Evolutionary conservation across 2,797 vertebrate species (phyloP), one percentile per base, ranked within the genome.

Genomic region (Chaetophractus vellerosus): DNA sequence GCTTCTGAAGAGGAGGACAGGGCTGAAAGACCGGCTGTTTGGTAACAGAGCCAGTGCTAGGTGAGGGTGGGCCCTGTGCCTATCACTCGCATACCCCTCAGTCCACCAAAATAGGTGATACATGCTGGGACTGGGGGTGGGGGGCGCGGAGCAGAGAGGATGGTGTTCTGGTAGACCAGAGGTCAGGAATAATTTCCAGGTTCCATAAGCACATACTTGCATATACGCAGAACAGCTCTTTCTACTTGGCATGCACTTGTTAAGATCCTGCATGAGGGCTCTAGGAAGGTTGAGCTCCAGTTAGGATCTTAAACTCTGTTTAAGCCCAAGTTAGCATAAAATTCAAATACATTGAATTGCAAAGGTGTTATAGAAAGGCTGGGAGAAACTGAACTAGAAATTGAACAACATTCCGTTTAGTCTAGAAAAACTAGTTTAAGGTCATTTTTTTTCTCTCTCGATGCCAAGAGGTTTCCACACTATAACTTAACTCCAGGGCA

Each of bases 401-500:
- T 50, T 75, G 28, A 75, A 50, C 45, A 75, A 45, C 41, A 50
- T 45, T 31, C 72, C 48, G 23, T 50, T 31, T 50, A 50, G 31
- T 75, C 72, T 31, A 75, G 26, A 26, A 75, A 75, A 50, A 45
- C 72, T 45, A n/a, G 72, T 75, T 48, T 75, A 31, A 75, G 45
- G 7, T 87, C 57, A 88, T 38, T 89, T 33, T 48, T 86, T 72
- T 36, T 75, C 24, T 23, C 59, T 90, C 31, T 61, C 59, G 90
- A 45, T 69, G 31, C 48, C 78, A 88, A 87, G 50, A 93, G 36
- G n/a, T 92, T 92, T 94, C 89, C 19, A 64, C 48, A 91, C 31
- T 86, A 84, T 48, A 80, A 52, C 24, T 33, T 91, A 81, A 81
- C 10, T 68, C 57, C 18, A 87, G 72, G 69, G 59, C 66, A 90